Percentiles rank a stretch among this genome's conserved stretches.
phyloP scores from a whole-genome alignment of 1,140 invertebrate genomes.

The Drosophila sechellia region DNA sequence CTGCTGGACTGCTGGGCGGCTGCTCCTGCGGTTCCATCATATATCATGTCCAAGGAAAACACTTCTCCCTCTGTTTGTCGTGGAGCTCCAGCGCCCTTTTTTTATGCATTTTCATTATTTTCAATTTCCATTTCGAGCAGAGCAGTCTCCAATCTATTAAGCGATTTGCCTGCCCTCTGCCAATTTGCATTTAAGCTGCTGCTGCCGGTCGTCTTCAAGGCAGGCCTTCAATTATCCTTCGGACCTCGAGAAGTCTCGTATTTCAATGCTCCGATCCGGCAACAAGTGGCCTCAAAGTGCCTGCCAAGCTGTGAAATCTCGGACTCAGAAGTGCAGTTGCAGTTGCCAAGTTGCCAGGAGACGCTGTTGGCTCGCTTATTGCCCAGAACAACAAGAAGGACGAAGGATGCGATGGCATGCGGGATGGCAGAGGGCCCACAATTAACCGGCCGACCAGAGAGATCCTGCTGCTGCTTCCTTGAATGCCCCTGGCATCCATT shows the following conservation, averaged over 20 bases:
- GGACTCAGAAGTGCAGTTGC: slow-evolving; percentile 48
- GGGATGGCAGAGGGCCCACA: slow-evolving; percentile 18
- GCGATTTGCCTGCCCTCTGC: slow-evolving; percentile 24
- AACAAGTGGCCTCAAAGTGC: slow-evolving; percentile 41
- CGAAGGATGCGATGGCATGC: slow-evolving; percentile 10
- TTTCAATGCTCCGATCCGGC: slow-evolving; percentile 12
- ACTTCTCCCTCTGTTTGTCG: background rate
- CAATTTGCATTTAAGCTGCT: slow-evolving; percentile 51
- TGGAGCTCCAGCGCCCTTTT: slow-evolving; percentile 24
- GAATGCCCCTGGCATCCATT: slow-evolving; percentile 44
- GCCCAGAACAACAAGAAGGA: slow-evolving; percentile 32
- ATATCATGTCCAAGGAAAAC: slow-evolving; percentile 74
- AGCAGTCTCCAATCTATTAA: slow-evolving; percentile 61
- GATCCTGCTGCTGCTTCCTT: slow-evolving; percentile 51
- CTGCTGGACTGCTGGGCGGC: slow-evolving; percentile 44
- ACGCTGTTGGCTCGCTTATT: slow-evolving; percentile 7
- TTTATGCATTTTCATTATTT: slow-evolving; percentile 83
- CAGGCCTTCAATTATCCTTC: slow-evolving; percentile 40
- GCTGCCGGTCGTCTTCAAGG: slow-evolving; percentile 41
- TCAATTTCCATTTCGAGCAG: slow-evolving; percentile 67
- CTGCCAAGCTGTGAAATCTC: slow-evolving; percentile 43
- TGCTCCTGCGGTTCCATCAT: slow-evolving; percentile 57
- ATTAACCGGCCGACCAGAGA: slow-evolving; percentile 38
- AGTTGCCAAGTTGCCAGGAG: slow-evolving; percentile 22
- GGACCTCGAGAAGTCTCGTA: slow-evolving; percentile 6